Conservation (phyloP, 2,113 vertebrate species). For the rabbit (Oryctolagus cuniculus) region DNA sequence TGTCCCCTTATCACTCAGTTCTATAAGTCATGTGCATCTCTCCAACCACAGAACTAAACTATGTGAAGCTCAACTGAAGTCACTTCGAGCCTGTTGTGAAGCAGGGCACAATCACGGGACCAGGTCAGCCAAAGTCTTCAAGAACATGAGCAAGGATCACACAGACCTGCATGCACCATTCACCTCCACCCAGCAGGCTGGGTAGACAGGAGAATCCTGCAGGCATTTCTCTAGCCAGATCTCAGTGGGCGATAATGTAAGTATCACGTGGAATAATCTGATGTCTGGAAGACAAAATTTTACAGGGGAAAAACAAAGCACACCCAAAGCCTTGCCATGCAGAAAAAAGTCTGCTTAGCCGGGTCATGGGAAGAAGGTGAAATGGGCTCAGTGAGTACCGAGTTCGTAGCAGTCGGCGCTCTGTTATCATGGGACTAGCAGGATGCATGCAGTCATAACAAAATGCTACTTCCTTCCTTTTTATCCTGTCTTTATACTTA, state of each 20-base stretch:
- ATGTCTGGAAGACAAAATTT: not conserved
- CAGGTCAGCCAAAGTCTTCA: not conserved
- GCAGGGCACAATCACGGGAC: not conserved
- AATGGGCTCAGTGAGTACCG: accelerated
- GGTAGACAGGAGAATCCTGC: not conserved
- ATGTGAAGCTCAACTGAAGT: not conserved
- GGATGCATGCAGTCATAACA: not conserved
- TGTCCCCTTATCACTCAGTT: not conserved
- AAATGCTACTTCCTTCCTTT: not conserved
- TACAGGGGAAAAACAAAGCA: not conserved
- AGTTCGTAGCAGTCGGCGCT: accelerated
- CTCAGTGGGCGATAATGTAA: not conserved
- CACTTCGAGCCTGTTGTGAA: not conserved
- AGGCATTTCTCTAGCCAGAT: not conserved
- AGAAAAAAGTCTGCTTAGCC: not conserved
- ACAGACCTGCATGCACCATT: not conserved
- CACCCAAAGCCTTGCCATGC: not conserved
- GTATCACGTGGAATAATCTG: not conserved
- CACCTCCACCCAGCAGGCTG: not conserved
- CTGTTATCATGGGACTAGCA: not conserved
- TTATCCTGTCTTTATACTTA: not conserved
- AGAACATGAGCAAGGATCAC: not conserved
- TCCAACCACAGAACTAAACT: not conserved
- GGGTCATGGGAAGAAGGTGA: not conserved
- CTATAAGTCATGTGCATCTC: not conserved